Base-by-base conservation (phyloP, 2,888 invertebrate species). In the Drosophila conformis region DNA sequence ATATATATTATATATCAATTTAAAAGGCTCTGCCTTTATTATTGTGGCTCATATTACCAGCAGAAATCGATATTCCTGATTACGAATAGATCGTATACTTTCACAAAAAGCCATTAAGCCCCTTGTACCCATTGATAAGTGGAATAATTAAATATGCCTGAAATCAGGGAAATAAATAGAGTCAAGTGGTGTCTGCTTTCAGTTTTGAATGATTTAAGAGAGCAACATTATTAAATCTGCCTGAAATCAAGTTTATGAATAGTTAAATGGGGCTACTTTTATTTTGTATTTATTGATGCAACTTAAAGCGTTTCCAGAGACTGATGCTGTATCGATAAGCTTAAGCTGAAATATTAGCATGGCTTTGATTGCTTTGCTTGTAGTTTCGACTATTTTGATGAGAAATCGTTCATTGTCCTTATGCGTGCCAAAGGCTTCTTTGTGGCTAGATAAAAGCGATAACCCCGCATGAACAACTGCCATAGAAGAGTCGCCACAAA, bases 361-460 rank as follows among this genome's bases (percentile, higher is more conserved):
- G 29, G 29, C 51, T 51, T 51, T 51, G 29, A 51, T 51, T 27
- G 18, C 15, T 21, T 15, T 25, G 21, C 46, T 25, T 25, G 8
- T 59, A n/a, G 49, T 21, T 18, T 8, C 7, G 27, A 31, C 13
- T 29, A n/a, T 48, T 38, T 64, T 27, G 18, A 49, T 31, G 11
- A 25, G n/a, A 33, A 64, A 2, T 38, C 65, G 10, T 48, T 36
- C 36, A 31, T 54, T 69, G 42, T 62, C 35, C 52, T 31, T 27
- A 15, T n/a, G 15, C 35, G 33, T 35, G 21, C 53, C n/a, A 36
- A 8, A 13, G 49, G 31, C 49, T 31, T 69, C 69, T 76, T 80
- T 74, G 68, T 68, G 73, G 59, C 49, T 48, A 58, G 46, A 67
- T 56, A 82, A 66, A 66, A 63, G 62, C 63, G 51, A 65, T 69